Evolutionary conservation across 30 jellyfish, hydroid and myxozoan species (phyloP).

Genomic region (Pelagia noctiluca): DNA sequence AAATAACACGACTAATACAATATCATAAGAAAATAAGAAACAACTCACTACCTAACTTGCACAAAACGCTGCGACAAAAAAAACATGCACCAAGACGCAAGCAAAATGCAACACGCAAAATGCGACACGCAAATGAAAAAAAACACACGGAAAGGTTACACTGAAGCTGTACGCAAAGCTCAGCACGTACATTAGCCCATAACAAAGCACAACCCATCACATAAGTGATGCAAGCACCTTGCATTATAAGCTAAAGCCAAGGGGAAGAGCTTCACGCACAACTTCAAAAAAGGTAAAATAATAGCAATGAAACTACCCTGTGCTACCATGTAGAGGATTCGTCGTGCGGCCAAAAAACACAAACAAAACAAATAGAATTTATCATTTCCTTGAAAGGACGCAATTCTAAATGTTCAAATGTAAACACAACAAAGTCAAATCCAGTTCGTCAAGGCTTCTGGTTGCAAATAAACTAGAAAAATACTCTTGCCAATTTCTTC

Average conservation of each 20-base stretch:
- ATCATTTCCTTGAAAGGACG: no score
- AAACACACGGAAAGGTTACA: neutral
- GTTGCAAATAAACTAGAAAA: no score
- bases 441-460: no score
- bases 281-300: neutral
- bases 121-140: neutral
- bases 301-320: neutral
- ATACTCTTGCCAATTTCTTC: no score
- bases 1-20: neutral
- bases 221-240: conserved; percentile 11
- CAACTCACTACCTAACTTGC: neutral
- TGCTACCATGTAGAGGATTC: neutral
- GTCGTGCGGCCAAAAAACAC: conserved; percentile 6
- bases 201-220: conserved; percentile 14
- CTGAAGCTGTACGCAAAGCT: neutral
- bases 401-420: no score
- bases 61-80: conserved; percentile 6
- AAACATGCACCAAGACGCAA: conserved; percentile 26
- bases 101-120: neutral
- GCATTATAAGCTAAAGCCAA: conserved; percentile 5
- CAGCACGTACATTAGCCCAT: conserved; percentile 2
- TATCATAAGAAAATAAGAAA: neutral
- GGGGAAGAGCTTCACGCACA: conserved; percentile 7
- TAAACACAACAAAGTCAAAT: no score
- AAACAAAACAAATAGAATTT: neutral